A percentile compares a stretch with the other conserved stretches of the same genome.
These are phyloP conservation scores for Atrina japonica DNA, from an alignment of 2,888 invertebrate species.

Conservation along the genomic window DNA sequence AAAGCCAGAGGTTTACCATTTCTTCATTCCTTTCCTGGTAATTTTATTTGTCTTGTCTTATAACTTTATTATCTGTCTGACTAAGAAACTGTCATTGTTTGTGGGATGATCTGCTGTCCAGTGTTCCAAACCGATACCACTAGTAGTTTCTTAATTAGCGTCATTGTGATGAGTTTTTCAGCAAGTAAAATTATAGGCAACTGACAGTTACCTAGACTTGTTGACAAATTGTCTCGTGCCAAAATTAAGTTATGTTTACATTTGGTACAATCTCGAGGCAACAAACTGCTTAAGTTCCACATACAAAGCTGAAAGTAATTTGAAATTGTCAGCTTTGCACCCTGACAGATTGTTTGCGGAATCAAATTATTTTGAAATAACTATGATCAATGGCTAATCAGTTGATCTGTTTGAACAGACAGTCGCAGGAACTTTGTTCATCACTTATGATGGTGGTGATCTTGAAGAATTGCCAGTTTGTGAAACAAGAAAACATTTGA, in stretches of 20 bases:
- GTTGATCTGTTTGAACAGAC: too few species aligned
- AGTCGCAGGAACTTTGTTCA: too few species aligned
- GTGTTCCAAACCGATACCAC: neutral
- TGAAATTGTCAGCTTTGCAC: constrained; percentile 14
- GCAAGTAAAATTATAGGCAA: constrained; percentile 18
- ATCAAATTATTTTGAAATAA: constrained; percentile 23
- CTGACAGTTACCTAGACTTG: constrained; percentile 31
- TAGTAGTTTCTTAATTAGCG: constrained; percentile 20
- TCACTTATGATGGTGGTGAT: too few species aligned
- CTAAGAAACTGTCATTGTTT: constrained; percentile 6
- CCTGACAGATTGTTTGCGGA: constrained; percentile 21
- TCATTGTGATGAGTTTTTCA: constrained; percentile 35
- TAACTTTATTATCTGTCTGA: constrained; percentile 34
- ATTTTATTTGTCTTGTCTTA: constrained; percentile 28
- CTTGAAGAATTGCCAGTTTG: too few species aligned
- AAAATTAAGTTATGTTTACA: constrained; percentile 47
- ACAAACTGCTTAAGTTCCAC: constrained; percentile 21
- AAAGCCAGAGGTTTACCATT: constrained; percentile 33
- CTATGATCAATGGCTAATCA: too few species aligned
- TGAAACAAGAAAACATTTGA: too few species aligned
- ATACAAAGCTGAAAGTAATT: constrained; percentile 25
- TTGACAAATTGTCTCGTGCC: constrained; percentile 38
- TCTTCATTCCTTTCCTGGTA: constrained; percentile 33
- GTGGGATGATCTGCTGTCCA: constrained; percentile 11
- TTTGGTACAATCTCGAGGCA: constrained; percentile 13